Percentiles rank a stretch among this genome's conserved stretches.
Conservation (phyloP, 2,888 invertebrate genomes). For the Drosophila anomalata region DNA sequence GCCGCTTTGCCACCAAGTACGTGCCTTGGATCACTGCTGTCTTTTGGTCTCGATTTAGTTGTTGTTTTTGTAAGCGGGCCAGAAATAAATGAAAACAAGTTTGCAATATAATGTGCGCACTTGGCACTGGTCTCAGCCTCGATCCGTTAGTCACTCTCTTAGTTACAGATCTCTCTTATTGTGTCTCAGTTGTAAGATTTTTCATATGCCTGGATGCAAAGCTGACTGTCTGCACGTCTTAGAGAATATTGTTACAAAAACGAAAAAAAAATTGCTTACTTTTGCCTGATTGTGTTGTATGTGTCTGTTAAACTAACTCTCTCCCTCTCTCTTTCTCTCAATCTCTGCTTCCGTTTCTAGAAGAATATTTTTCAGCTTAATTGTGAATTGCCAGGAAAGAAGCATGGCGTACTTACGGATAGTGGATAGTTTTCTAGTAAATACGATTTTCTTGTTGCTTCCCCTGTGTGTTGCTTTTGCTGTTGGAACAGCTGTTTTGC, state of each 20-base stretch:
- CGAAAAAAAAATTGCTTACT: constrained; percentile 62
- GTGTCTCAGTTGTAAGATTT: constrained; percentile 10
- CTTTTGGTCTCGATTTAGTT: constrained; percentile 22
- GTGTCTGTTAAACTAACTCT: constrained; percentile 28
- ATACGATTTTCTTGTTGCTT: constrained; percentile 50
- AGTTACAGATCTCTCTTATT: constrained; percentile 22
- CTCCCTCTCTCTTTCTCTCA: not conserved
- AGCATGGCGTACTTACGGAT: constrained; percentile 40
- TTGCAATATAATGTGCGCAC: constrained; percentile 76
- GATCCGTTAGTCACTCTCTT: constrained; percentile 26
- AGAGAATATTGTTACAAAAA: constrained; percentile 49
- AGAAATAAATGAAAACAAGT: constrained; percentile 68
- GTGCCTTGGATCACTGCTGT: constrained; percentile 78
- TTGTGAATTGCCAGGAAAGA: constrained; percentile 25
- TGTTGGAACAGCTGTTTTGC: constrained; percentile 75
- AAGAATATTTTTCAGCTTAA: constrained; percentile 45
- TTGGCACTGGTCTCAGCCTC: constrained; percentile 66
- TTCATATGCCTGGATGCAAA: constrained; percentile 25
- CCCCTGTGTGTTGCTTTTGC: constrained; percentile 45
- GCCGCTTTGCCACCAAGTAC: constrained; percentile 68
- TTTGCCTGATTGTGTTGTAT: constrained; percentile 48
- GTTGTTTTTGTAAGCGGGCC: constrained; percentile 56
- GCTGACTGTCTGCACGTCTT: constrained; percentile 62
- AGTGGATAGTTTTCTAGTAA: constrained; percentile 44
- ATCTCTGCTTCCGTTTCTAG: constrained; percentile 38